Conservation (phyloP, 2,797 vertebrate species). For the Falco concolor region DNA sequence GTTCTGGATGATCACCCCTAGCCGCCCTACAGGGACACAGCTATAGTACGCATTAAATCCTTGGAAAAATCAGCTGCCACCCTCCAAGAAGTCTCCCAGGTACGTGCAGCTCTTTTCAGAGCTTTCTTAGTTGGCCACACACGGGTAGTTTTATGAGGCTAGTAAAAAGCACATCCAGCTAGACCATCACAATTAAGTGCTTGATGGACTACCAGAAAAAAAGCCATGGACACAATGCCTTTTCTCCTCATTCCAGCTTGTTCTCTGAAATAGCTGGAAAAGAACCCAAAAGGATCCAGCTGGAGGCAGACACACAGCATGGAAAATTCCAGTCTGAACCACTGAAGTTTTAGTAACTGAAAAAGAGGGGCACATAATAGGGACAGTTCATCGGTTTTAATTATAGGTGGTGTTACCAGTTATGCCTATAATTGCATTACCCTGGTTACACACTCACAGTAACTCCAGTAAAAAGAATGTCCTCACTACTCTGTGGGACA, state of each 20-base stretch:
- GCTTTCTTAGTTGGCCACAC: constrained; percentile 4
- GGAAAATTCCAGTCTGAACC: constrained; percentile 59
- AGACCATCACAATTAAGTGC: neutral
- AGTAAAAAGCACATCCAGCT: constrained; percentile 23
- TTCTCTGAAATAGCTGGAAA: constrained; percentile 41
- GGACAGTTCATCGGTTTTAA: constrained; percentile 46
- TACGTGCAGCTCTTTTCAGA: neutral
- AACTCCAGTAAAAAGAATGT: constrained; percentile 10
- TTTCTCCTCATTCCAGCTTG: constrained; percentile 6
- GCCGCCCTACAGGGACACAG: neutral
- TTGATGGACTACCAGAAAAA: constrained; percentile 16
- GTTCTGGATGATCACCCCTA: neutral
- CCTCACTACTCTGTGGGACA: neutral
- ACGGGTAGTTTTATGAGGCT: neutral
- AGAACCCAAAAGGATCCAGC: constrained; percentile 38
- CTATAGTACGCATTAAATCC: neutral
- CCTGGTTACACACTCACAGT: constrained; percentile 29
- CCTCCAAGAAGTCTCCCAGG: neutral
- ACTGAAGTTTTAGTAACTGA: constrained; percentile 16
- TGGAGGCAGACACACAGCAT: constrained; percentile 41
- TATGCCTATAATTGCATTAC: constrained; percentile 38
- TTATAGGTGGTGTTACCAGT: constrained; percentile 52
- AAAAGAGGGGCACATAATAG: constrained; percentile 30
- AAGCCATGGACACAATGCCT: constrained; percentile 7
- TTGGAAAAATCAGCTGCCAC: neutral